Conservation (phyloP, 2,888 invertebrate genomes). For the Protodeltote pygarga region DNA sequence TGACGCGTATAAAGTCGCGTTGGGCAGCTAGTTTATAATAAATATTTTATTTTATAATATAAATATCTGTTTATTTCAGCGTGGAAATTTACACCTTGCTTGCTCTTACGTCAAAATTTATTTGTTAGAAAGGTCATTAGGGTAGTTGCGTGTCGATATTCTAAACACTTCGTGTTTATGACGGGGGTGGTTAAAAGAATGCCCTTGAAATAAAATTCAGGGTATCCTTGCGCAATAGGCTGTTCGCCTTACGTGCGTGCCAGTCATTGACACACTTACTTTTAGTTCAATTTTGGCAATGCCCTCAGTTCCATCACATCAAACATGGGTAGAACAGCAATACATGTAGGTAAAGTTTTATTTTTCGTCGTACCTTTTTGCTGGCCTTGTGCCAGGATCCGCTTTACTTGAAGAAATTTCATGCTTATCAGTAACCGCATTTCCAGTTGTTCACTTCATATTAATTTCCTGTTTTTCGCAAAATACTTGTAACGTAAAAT, state of each 20-base stretch:
- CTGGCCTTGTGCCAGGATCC: constrained; percentile 24
- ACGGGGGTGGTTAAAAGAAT: constrained; percentile 51
- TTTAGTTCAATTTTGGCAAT: constrained; percentile 28
- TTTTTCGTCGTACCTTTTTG: constrained; percentile 38
- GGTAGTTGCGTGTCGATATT: constrained; percentile 62
- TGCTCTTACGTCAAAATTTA: constrained; percentile 28
- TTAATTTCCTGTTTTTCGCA: constrained; percentile 14
- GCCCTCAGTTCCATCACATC: constrained; percentile 10
- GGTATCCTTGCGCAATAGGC: constrained; percentile 50
- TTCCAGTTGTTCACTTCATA: constrained; percentile 8
- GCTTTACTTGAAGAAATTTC: constrained; percentile 28
- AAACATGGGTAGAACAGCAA: constrained; percentile 6
- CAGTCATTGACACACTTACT: constrained; percentile 60
- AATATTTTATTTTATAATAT: too few relatives aligned
- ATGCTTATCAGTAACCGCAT: constrained; percentile 32
- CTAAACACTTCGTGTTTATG: constrained; percentile 58
- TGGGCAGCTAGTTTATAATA: too few relatives aligned
- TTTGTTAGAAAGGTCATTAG: constrained; percentile 52
- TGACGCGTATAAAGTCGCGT: too few relatives aligned
- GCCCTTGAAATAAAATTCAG: constrained; percentile 68
- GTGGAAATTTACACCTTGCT: constrained; percentile 33
- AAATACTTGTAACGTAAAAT: too few relatives aligned
- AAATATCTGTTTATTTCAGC: constrained; percentile 25
- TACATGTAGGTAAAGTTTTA: constrained; percentile 28
- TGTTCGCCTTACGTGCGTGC: constrained; percentile 58